Percentiles rank a stretch among this genome's conserved stretches.
These are phyloP conservation scores for Tangara arthus DNA, from an alignment of 2,797 vertebrate species.

Conservation along the genomic window DNA sequence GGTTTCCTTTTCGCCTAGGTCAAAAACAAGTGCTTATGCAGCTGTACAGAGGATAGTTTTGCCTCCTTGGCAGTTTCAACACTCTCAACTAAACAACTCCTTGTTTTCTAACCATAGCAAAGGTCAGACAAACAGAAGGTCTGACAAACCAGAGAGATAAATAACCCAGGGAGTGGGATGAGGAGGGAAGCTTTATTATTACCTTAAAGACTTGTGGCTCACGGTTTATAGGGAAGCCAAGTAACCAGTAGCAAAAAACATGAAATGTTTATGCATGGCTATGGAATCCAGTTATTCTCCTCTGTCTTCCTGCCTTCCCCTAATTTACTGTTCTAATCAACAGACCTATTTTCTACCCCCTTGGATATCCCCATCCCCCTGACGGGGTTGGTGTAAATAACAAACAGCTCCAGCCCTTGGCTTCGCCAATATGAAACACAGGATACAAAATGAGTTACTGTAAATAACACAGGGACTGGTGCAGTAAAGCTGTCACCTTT, in stretches of 20 bases:
- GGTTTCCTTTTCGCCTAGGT: not conserved
- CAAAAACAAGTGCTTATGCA: not conserved
- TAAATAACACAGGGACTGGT: slow-evolving; percentile 73
- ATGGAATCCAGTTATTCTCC: slow-evolving; percentile 7
- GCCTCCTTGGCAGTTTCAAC: not conserved
- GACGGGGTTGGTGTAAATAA: slow-evolving; percentile 71
- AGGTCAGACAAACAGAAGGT: slow-evolving; percentile 9
- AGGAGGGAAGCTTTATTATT: slow-evolving; percentile 33
- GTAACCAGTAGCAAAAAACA: slow-evolving; percentile 11
- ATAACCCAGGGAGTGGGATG: not conserved
- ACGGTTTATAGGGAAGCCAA: slow-evolving; percentile 22
- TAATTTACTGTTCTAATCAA: slow-evolving; percentile 79
- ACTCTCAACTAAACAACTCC: not conserved
- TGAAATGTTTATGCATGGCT: slow-evolving; percentile 65
- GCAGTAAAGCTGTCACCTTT: slow-evolving; percentile 75
- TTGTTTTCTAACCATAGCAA: not conserved
- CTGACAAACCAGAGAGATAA: not conserved
- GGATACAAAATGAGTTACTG: slow-evolving; percentile 79
- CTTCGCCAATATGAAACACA: slow-evolving; percentile 59
- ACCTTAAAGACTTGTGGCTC: slow-evolving; percentile 4
- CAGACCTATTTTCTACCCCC: slow-evolving; percentile 66
- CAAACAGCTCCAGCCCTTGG: slow-evolving; percentile 43
- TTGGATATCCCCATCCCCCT: slow-evolving; percentile 48
- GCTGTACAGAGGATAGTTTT: not conserved
- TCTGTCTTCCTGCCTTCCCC: not conserved